phyloP scores from a whole-genome alignment of 2,797 vertebrate genomes.

The Rhinatrema bivittatum region DNA sequence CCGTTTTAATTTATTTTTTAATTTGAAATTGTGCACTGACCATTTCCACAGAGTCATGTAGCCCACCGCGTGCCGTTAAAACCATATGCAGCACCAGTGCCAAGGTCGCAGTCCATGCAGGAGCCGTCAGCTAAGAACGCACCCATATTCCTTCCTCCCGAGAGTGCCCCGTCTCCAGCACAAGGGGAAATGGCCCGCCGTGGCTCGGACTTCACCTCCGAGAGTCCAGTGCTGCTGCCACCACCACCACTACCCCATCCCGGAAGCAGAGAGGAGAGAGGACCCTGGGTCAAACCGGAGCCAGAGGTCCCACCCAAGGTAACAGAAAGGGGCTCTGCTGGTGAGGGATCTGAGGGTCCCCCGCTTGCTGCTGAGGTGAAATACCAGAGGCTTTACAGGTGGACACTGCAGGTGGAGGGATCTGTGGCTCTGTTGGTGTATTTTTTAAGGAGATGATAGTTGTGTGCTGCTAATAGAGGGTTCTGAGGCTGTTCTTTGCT shows the following conservation, averaged over 20 bases:
- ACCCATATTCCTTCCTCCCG: conserved; percentile 40
- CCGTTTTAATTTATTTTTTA: conserved; percentile 31
- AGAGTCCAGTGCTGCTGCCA: conserved; percentile 76
- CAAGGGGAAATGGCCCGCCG: conserved; percentile 79
- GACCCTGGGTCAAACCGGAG: conserved; percentile 79
- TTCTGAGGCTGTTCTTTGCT: too few relatives aligned
- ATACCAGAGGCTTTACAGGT: too few relatives aligned
- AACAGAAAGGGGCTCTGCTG: neutral
- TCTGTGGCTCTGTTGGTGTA: too few relatives aligned
- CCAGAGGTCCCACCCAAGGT: conserved; percentile 76
- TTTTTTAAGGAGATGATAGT: too few relatives aligned
- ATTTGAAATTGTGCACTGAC: too few relatives aligned
- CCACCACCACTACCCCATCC: conserved; percentile 55
- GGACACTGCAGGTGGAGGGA: too few relatives aligned
- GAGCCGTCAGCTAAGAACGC: conserved; percentile 84
- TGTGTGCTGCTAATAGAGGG: too few relatives aligned
- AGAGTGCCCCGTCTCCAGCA: conserved; percentile 55
- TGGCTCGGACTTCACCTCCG: conserved; percentile 88
- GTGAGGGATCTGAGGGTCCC: too few relatives aligned
- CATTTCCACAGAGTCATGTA: conserved; percentile 78
- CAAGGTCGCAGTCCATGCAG: conserved; percentile 88
- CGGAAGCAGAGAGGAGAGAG: conserved; percentile 55
- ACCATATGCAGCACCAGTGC: conserved; percentile 83
- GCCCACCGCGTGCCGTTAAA: conserved; percentile 86
- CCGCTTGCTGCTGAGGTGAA: too few relatives aligned